A percentile compares a stretch with the other conserved stretches of the same genome.
Conservation (phyloP, 2,888 invertebrate species). For the Alcis repandata region DNA sequence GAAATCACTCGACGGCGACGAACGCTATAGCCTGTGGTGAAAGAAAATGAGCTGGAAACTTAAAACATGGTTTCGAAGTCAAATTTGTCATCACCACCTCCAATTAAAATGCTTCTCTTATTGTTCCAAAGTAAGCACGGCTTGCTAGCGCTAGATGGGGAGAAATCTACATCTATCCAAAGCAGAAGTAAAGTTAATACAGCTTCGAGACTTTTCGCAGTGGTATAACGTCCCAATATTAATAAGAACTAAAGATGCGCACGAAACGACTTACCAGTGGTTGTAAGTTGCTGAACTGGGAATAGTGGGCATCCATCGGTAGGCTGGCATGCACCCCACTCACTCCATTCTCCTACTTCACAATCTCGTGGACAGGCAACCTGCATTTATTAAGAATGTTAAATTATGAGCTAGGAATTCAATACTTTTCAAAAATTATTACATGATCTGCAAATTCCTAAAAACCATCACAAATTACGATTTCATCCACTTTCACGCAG, state of each 20-base stretch:
- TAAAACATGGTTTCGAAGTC: not conserved
- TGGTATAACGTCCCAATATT: too few species aligned
- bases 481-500: too few species aligned
- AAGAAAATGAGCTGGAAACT: not conserved
- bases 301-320: conserved; percentile 82
- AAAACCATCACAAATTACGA: too few species aligned
- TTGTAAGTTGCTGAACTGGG: conserved; percentile 81
- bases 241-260: too few species aligned
- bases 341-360: conserved; percentile 87
- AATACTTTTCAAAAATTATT: not conserved
- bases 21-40: conserved; percentile 74
- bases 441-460: too few species aligned
- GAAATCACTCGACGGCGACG: conserved; percentile 79
- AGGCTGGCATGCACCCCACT: conserved; percentile 88
- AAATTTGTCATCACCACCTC: not conserved
- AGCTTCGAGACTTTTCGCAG: too few species aligned
- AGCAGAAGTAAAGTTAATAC: not conserved
- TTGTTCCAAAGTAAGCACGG: too few species aligned
- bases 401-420: not conserved
- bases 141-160: too few species aligned
- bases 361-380: conserved; percentile 88
- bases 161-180: too few species aligned
- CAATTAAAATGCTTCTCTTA: too few species aligned
- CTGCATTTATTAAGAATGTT: conserved; percentile 54
- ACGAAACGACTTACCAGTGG: conserved; percentile 68